These are phyloP conservation scores for Schizothorax lantsangensis DNA, from an alignment of 2,797 vertebrate species.

Conservation along the genomic window DNA sequence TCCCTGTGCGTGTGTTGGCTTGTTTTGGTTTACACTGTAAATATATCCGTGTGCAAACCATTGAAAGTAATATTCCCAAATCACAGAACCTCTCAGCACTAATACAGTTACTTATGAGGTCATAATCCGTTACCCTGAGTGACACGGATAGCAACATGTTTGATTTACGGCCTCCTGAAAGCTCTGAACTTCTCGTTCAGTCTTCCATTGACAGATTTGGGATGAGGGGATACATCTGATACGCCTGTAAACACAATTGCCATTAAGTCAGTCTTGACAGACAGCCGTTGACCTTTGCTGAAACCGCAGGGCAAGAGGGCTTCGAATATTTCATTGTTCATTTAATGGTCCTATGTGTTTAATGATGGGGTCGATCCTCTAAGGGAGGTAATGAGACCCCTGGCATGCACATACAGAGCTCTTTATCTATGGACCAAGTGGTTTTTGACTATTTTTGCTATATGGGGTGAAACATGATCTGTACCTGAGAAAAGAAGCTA, in stretches of 20 bases:
- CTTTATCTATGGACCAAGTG: conserved; percentile 19
- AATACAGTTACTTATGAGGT: conserved; percentile 1
- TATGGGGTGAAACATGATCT: conserved; percentile 40
- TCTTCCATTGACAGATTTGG: conserved; percentile 45
- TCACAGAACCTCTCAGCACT: not conserved
- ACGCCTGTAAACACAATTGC: conserved; percentile 26
- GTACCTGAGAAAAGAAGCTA: conserved; percentile 42
- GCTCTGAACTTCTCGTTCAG: conserved; percentile 54
- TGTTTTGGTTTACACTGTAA: conserved; percentile 10
- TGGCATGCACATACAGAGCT: conserved; percentile 5
- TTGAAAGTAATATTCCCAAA: conserved; percentile 19
- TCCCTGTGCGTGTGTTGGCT: not conserved
- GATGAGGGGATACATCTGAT: conserved; percentile 43
- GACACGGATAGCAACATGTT: not conserved
- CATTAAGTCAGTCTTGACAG: conserved; percentile 34
- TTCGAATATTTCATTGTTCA: conserved; percentile 55
- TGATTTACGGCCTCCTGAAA: conserved; percentile 37
- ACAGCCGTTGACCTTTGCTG: conserved; percentile 48
- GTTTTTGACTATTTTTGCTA: conserved; percentile 41
- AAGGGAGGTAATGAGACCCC: conserved; percentile 28
- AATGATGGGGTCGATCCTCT: conserved; percentile 40
- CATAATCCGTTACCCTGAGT: conserved; percentile 35
- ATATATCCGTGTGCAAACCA: not conserved
- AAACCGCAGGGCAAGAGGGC: conserved; percentile 35
- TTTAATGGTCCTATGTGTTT: conserved; percentile 38